These are phyloP conservation scores for Hyposoter didymator DNA, from an alignment of 2,888 invertebrate genomes.

Conservation along the genomic window DNA sequence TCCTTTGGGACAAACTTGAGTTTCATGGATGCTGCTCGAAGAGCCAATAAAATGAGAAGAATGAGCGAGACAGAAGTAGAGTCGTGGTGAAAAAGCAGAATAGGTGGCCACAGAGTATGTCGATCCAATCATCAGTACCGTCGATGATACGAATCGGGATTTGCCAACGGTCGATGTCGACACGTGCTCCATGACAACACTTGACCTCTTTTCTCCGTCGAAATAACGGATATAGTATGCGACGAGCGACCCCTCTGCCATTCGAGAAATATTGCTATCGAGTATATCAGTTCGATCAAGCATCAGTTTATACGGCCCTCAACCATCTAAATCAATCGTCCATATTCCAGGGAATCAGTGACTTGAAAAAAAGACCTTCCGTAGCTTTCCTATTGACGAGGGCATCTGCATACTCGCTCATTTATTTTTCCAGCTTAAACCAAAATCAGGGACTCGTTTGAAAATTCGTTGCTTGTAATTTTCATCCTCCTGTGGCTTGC, in stretches of 20 bases:
- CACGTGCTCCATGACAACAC: slow-evolving; percentile 16
- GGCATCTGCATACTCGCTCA: not conserved
- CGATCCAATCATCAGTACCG: slow-evolving; percentile 13
- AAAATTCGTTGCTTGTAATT: not conserved
- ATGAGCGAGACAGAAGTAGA: not conserved
- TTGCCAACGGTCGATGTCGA: slow-evolving; percentile 19
- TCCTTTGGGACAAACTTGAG: not conserved
- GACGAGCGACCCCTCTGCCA: not conserved
- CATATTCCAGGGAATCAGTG: not conserved
- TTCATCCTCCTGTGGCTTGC: not conserved
- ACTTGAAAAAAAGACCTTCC: not conserved
- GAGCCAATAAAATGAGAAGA: not conserved
- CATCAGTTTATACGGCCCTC: not conserved
- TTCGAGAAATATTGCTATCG: slow-evolving; percentile 4
- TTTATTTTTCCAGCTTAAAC: not conserved
- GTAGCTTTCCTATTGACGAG: not conserved
- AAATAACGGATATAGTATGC: not conserved
- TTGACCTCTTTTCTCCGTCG: slow-evolving; percentile 20
- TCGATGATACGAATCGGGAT: slow-evolving; percentile 10
- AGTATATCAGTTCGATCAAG: not conserved
- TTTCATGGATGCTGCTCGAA: not conserved
- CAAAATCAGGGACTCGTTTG: not conserved
- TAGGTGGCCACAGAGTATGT: not conserved
- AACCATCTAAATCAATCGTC: slow-evolving; percentile 4
- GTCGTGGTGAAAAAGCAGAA: not conserved